Evolutionary conservation across 2,797 vertebrate species (phyloP).

Genomic region (Brotula barbata): DNA sequence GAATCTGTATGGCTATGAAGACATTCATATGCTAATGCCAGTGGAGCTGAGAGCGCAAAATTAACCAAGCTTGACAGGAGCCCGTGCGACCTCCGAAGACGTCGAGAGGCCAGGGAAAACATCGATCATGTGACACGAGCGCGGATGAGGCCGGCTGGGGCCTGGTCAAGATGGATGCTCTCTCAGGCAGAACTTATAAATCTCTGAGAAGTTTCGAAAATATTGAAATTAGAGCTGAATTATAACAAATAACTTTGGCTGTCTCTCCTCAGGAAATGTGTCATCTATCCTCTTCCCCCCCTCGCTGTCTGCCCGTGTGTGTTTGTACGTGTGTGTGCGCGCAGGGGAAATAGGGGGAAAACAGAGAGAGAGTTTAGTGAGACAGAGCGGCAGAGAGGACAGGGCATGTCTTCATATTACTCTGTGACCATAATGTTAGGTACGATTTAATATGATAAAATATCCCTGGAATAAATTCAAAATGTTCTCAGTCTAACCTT

Average conservation of each 20-base stretch:
- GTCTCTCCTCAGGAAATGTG: constrained; percentile 49
- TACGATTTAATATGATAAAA: too few species aligned
- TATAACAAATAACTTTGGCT: constrained; percentile 73
- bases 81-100: constrained; percentile 70
- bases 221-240: constrained; percentile 76
- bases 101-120: constrained; percentile 68
- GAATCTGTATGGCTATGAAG: constrained; percentile 70
- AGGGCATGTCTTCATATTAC: too few species aligned
- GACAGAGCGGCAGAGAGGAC: not conserved
- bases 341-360: constrained; percentile 6
- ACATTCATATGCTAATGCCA: constrained; percentile 78
- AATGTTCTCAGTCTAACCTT: too few species aligned
- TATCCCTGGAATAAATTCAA: too few species aligned
- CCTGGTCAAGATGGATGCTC: constrained; percentile 72
- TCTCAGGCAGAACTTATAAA: constrained; percentile 64
- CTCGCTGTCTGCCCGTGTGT: constrained; percentile 32
- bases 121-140: constrained; percentile 75
- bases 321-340: not conserved
- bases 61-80: constrained; percentile 79
- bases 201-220: constrained; percentile 70
- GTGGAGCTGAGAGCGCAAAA: constrained; percentile 69
- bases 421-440: too few species aligned
- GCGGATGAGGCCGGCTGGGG: constrained; percentile 41
- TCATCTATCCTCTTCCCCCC: constrained; percentile 51
- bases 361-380: constrained; percentile 13